Evolutionary conservation across 2,888 invertebrate species (phyloP).

Genomic region (Tenthredo distinguenda): DNA sequence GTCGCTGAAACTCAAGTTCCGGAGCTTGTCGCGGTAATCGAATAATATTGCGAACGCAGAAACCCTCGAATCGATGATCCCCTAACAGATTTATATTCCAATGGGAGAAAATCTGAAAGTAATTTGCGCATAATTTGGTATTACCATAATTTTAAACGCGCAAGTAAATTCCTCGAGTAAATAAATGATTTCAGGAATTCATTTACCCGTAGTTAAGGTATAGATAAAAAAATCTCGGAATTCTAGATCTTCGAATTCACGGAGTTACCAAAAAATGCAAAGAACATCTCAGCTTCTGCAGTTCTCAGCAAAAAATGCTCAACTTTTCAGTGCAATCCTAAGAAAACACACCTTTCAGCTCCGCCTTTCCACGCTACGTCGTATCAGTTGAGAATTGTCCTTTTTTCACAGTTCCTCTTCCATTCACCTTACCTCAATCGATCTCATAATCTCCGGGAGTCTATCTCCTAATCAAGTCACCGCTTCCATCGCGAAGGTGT

Average conservation of each 20-base stretch:
- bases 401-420: not conserved
- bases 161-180: not conserved
- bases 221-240: not conserved
- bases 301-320: not conserved
- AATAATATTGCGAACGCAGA: constrained; percentile 37
- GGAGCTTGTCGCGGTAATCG: constrained; percentile 27
- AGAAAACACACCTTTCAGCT: not conserved
- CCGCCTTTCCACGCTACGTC: constrained; percentile 3
- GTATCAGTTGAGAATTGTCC: not conserved
- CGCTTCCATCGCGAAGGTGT: not conserved
- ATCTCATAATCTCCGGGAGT: not conserved
- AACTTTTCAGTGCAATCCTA: not conserved
- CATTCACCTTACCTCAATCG: not conserved
- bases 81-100: constrained; percentile 41
- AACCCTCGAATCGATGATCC: constrained; percentile 34
- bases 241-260: not conserved
- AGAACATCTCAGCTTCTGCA: not conserved
- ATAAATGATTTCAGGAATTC: constrained; percentile 2
- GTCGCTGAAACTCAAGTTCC: constrained; percentile 36
- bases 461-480: not conserved
- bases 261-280: not conserved
- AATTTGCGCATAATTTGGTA: constrained; percentile 31
- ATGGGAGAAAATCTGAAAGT: constrained; percentile 36
- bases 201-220: not conserved
- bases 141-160: constrained; percentile 32